Conservation (phyloP, 2,888 invertebrate genomes). For the Parnassius smintheus region DNA sequence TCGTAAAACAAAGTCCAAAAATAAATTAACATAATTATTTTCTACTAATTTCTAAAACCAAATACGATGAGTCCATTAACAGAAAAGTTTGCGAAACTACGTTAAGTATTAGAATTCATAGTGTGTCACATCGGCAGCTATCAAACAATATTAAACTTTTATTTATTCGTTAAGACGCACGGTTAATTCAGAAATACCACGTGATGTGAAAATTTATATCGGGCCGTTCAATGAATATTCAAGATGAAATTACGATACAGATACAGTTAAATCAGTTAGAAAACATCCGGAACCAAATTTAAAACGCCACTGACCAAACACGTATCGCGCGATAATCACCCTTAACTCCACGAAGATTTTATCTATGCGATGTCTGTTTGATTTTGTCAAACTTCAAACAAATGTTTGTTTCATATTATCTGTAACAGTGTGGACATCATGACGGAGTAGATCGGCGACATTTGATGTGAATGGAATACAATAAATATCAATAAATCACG, state of each 20-base stretch:
- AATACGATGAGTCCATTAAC: too few relatives aligned
- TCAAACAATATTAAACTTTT: constrained; percentile 11
- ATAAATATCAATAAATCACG: constrained; percentile 60
- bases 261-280: constrained; percentile 22
- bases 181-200: constrained; percentile 16
- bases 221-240: constrained; percentile 21
- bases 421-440: constrained; percentile 1
- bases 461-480: constrained; percentile 35
- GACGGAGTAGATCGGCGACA: constrained; percentile 14
- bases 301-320: not conserved
- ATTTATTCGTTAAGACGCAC: constrained; percentile 9
- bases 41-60: too few relatives aligned
- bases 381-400: not conserved
- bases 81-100: too few relatives aligned
- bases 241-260: constrained; percentile 20
- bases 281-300: constrained; percentile 13
- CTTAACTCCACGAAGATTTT: not conserved
- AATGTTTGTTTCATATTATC: constrained; percentile 25
- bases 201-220: constrained; percentile 19
- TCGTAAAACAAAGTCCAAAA: too few relatives aligned
- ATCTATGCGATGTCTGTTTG: not conserved
- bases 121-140: constrained; percentile 2
- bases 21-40: too few relatives aligned
- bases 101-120: too few relatives aligned
- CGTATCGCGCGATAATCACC: not conserved